Evolutionary conservation across 2,888 invertebrate species (phyloP).

Genomic region (Cheilosia pagana): DNA sequence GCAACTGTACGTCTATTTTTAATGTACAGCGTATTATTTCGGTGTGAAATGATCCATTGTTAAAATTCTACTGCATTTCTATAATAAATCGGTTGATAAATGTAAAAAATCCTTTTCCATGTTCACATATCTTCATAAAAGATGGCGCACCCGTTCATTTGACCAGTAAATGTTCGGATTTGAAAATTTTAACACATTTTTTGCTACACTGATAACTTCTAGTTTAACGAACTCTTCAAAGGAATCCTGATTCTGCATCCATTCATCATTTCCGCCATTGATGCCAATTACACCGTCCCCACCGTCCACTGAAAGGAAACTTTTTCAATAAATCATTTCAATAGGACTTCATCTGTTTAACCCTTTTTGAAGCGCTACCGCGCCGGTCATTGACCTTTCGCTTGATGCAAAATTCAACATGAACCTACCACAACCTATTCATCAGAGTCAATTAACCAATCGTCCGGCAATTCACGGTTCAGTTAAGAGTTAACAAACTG

Average conservation of each 20-base stretch:
- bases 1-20: too few species aligned
- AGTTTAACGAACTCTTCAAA: too few species aligned
- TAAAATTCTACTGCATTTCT: too few species aligned
- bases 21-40: too few species aligned
- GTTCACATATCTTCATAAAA: too few species aligned
- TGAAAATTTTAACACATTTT: too few species aligned
- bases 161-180: too few species aligned
- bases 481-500: slow-evolving; percentile 73
- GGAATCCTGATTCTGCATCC: slow-evolving; percentile 3
- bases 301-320: background rate
- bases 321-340: slow-evolving; percentile 52
- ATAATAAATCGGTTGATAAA: too few species aligned
- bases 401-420: slow-evolving; percentile 38
- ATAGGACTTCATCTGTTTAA: slow-evolving; percentile 3
- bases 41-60: too few species aligned
- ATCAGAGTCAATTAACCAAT: slow-evolving; percentile 74
- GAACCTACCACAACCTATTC: slow-evolving; percentile 73
- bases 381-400: slow-evolving; percentile 61
- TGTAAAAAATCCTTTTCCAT: too few species aligned
- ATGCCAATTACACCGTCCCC: background rate
- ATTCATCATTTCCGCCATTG: background rate
- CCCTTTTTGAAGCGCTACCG: slow-evolving; percentile 1
- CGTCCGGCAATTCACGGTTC: slow-evolving; percentile 72
- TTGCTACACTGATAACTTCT: too few species aligned
- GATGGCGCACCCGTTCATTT: too few species aligned